Evolutionary conservation across 2,797 vertebrate species (phyloP), one percentile per base, ranked within the genome.

Genomic region (Labeo calbasu): DNA sequence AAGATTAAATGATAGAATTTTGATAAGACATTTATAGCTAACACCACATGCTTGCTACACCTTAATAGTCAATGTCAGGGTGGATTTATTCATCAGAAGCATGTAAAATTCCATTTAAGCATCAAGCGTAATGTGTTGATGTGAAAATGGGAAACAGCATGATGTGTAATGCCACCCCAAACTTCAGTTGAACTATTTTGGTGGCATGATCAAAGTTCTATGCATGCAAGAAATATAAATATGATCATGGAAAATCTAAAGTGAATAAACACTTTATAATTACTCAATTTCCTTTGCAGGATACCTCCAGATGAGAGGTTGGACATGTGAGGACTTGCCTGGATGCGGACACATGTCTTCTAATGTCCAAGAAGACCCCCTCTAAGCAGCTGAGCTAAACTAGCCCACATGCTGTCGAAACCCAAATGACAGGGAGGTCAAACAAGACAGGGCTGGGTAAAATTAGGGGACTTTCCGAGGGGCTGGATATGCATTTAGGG

Each of bases 241-340:
- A 12, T 25, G 21, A 68, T 57, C 23, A 48, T 43, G 23, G 3
- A 77, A 59, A 69, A 63, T 73, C 69, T 36, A 43, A 43, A 32
- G 40, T n/a, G 48, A 83, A 40, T 57, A 68, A 73, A 82, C 55
- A 21, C 23, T 77, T 57, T 9, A 32, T 36, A 55, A 36, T 77
- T 63, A 65, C 50, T 55, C 15, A 11, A 48, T 78, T 65, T 70
- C 2, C 51, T 68, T 77, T 77, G 32, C 21, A 79, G 9, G 90
- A 84, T 79, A 50, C 91, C 90, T 88, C 53, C 70, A 88, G 91
- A 92, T 89, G 87, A 78, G 86, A 12, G 86, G 86, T 91, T 90
- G 92, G 92, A 93, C 91, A 92, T 89, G 94, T 94, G 91, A 86
- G 82, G 92, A 89, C 92, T 88, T 93, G 92, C 89, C 92, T 91